Percentiles rank a stretch among this genome's conserved stretches.
These are phyloP conservation scores for Bombus turneri DNA, from an alignment of 1,140 invertebrate genomes.

Conservation along the genomic window DNA sequence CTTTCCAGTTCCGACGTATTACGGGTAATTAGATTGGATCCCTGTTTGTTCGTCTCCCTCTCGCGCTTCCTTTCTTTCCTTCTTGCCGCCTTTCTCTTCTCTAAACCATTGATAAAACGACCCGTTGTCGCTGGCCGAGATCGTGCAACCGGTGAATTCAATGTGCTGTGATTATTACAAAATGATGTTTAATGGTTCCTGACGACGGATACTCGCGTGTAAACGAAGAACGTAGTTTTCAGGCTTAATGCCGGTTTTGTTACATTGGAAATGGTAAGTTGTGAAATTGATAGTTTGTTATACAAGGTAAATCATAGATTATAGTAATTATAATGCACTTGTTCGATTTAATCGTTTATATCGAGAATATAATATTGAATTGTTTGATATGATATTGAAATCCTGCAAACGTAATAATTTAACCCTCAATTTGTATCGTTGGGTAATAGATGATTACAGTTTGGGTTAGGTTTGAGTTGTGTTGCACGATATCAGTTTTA, in stretches of 20 bases:
- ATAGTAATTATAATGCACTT: too few species aligned
- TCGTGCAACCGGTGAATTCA: not conserved
- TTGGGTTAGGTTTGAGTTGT: too few species aligned
- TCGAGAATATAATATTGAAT: too few species aligned
- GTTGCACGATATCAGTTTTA: too few species aligned
- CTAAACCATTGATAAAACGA: conserved; percentile 25
- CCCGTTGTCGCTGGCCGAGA: not conserved
- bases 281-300: not conserved
- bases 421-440: too few species aligned
- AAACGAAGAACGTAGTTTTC: not conserved
- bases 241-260: too few species aligned
- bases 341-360: too few species aligned
- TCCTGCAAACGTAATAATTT: too few species aligned
- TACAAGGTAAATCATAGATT: too few species aligned
- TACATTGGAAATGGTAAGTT: too few species aligned
- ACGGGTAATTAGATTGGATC: conserved; percentile 77
- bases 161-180: not conserved
- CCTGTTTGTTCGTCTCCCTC: conserved; percentile 57
- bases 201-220: not conserved
- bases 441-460: too few species aligned
- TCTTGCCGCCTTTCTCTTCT: conserved; percentile 16
- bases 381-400: too few species aligned
- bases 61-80: conserved; percentile 21
- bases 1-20: conserved; percentile 76
- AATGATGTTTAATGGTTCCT: not conserved